Base-by-base conservation (phyloP, 1,140 invertebrate species). In the Manduca sexta region DNA sequence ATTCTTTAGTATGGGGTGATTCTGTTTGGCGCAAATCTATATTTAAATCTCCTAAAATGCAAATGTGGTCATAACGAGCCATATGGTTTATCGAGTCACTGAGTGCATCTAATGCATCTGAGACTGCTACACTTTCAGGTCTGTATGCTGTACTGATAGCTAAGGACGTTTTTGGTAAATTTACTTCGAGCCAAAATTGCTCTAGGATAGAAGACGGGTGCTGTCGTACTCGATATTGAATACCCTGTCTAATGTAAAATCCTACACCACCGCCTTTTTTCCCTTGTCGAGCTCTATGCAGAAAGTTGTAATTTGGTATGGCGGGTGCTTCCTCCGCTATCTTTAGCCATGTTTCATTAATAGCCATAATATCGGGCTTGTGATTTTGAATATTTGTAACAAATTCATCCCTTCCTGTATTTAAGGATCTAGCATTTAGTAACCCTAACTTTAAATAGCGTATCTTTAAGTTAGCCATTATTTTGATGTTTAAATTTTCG, bases 161-260 rank as follows among this genome's bases (percentile, higher is more conserved):
- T 1, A 60, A 3, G 14, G 5, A 11, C 10, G 14, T 13, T 10
- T 11, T 35, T 2, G 45, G 37, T 6, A 56, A n/a, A 10, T 29
- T 15, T 11, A 60, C 10, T 10, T 53, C 46, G 6, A 58, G n/a
- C 58, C 58, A 60, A 26, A 60, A 21, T 46, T 60, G 57, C n/a
- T 60, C 57, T 1, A 55, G 13, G 3, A n/a, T 1, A 15, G 49
- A 45, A 10, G 13, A 6, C 0, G 57, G 52, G 11, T 55, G 50
- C 11, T n/a, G 31, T 12, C 10, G 29, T 13, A 34, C n/a, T 5
- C 43, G 45, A 7, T 38, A n/a, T n/a, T 6, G 18, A 4, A 60
- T 29, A 10, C 29, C 51, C n/a, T 21, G 12, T n/a, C 35, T 46
- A 0, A 39, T 21, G 16, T 45, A 45, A 17, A 45, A 10, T n/a